phyloP scores from a whole-genome alignment of 1,140 invertebrate species.

The Lepidurus couesii region DNA sequence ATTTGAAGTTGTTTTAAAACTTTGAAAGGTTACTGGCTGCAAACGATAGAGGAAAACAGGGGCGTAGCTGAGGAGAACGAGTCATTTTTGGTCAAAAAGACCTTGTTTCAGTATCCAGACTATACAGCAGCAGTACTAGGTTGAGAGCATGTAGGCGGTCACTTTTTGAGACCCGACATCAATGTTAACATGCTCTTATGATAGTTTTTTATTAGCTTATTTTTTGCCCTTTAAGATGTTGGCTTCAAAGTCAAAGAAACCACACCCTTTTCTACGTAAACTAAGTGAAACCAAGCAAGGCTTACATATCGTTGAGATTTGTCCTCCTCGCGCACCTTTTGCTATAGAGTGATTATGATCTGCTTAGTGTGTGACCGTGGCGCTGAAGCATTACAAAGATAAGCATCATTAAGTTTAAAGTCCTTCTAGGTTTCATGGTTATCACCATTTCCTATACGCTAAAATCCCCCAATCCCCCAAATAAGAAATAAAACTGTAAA shows the following conservation, averaged over 20 bases:
- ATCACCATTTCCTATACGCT: too few relatives aligned
- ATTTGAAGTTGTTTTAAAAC: too few relatives aligned
- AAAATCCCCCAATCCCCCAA: too few relatives aligned
- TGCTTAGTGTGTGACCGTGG: conserved; percentile 14
- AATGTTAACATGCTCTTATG: background rate
- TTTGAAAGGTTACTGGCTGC: too few relatives aligned
- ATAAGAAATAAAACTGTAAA: too few relatives aligned
- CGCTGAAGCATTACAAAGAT: background rate
- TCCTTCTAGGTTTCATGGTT: conserved; percentile 13
- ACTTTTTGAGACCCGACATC: background rate
- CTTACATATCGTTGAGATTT: background rate
- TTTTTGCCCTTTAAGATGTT: background rate
- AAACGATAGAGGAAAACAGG: too few relatives aligned
- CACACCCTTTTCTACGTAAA: background rate
- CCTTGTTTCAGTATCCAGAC: too few relatives aligned
- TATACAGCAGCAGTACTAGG: background rate
- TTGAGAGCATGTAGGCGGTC: background rate
- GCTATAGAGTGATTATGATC: background rate
- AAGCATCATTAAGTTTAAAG: conserved; percentile 15
- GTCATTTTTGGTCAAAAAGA: too few relatives aligned
- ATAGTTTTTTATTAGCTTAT: too few relatives aligned
- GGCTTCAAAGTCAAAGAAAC: background rate
- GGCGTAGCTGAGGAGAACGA: too few relatives aligned
- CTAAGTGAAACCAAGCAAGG: background rate
- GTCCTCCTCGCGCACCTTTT: background rate